Evolutionary conservation across 2,113 vertebrate genomes (phyloP), one percentile per base, ranked within the genome.

Genomic region (Tachysurus fulvidraco): DNA sequence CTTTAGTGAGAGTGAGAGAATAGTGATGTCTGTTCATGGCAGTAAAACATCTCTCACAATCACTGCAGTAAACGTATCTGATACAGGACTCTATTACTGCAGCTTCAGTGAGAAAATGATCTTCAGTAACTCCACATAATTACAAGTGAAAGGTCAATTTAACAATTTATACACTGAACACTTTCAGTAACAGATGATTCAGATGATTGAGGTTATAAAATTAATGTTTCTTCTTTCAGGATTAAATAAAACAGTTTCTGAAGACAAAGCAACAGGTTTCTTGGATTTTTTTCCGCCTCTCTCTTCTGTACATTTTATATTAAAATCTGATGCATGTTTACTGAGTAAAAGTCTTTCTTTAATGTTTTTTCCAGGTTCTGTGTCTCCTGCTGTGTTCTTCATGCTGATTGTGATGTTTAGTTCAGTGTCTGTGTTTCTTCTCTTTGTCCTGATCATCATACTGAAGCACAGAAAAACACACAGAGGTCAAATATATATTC

Each of bases 11-110:
- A 69, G 12, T 83, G 28, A 67, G 7, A 28, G 64, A 83, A 83
- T 30, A 16, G n/a, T 54, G 64, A 83, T 83, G 62, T 54, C 44
- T 69, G 62, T 69, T 17, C 5, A 83, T 4, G 10, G 17, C 16
- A 69, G 10, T 50, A 83, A 28, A 16, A 21, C 62, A 3, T 69
- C 81, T 69, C 81, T 83, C 81, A 83, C 62, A 4, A 30, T 83
- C 23, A 69, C 14, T 54, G 46, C 64, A 83, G 81, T 69, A 30
- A 60, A 54, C 19, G 41, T 30, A n/a, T 83, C 81, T 69, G 81
- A 83, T 83, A 54, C 81, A 55, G 81, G 62, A 69, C 62, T 28
- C 12, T 82, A 82, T 64, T 82, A 82, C 80, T 67, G 62, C 54
- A 54, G 81, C 41, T 25, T 3, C 80, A 12, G 0, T 11, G 44